phyloP scores from a whole-genome alignment of 1,140 invertebrate genomes.

The Coenobita brevimanus region DNA sequence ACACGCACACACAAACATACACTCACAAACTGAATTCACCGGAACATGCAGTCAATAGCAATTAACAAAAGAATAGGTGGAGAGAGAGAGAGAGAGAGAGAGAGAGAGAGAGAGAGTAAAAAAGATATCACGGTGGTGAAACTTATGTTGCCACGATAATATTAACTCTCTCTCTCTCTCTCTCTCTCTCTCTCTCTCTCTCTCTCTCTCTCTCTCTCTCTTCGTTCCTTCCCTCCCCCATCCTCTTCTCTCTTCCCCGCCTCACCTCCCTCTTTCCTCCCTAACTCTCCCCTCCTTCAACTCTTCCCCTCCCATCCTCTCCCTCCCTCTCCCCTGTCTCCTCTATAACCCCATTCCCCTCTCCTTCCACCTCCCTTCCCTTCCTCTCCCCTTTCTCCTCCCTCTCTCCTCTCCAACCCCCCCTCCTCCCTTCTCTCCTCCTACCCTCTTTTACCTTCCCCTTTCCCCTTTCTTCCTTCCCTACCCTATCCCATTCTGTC shows the following conservation, averaged over 20 bases:
- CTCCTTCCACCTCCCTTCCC: too few species aligned
- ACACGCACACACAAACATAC: background rate
- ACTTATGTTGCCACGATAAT: background rate
- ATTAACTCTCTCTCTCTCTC: background rate
- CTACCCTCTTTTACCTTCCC: background rate
- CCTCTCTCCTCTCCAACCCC: background rate
- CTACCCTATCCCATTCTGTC: too few species aligned
- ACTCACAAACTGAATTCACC: background rate
- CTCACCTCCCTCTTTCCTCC: too few species aligned
- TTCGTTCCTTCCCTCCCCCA: too few species aligned
- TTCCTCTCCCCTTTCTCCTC: too few species aligned
- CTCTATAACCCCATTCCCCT: too few species aligned
- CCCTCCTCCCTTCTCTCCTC: background rate
- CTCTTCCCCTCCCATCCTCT: too few species aligned
- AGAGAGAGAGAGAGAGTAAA: background rate
- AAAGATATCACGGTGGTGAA: background rate
- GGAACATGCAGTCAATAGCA: too few species aligned
- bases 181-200: background rate
- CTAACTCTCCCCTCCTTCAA: too few species aligned
- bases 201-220: background rate
- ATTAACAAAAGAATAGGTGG: background rate
- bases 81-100: slow-evolving; percentile 1
- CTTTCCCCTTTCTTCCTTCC: background rate
- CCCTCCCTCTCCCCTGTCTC: too few species aligned
- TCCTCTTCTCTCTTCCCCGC: too few species aligned